Evolutionary conservation across 1,140 invertebrate species (phyloP), one percentile per base, ranked within the genome.

Genomic region (Megathymus violae): DNA sequence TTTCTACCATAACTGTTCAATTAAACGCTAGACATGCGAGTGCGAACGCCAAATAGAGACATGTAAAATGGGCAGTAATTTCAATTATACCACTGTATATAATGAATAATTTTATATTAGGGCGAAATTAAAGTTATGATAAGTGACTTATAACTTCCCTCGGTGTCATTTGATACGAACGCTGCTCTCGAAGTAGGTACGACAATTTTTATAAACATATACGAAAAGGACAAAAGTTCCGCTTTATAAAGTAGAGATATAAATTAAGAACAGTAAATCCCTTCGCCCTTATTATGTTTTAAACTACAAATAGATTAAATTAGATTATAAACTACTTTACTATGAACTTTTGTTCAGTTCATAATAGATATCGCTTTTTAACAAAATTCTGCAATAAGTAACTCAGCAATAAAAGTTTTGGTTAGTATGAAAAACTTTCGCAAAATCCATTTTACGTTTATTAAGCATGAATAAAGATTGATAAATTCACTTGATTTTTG

Each of bases 171-270:
- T 66, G 67, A n/a, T n/a, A n/a, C n/a, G n/a, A n/a, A n/a, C n/a
- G n/a, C n/a, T n/a, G n/a, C n/a, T n/a, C n/a, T n/a, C n/a, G n/a
- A n/a, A n/a, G n/a, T n/a, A n/a, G n/a, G 70, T 68, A 84, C 62
- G 76, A 75, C 62, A 71, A 68, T 38, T 67, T 60, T 59, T 68
- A 78, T 80, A 83, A 80, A 81, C 78, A 79, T 77, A 70, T 73
- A 64, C 54, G 54, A 67, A 69, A 47, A 44, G 62, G 70, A 61
- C 78, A 72, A 80, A 85, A 78, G 58, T 63, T 63, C 84, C 80
- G 82, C 79, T 76, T 79, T 75, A 67, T 74, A 74, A 70, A 71
- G 68, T 75, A 78, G 61, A 69, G 79, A 67, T 76, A 80, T 63
- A 71, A 78, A 62, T 67, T 44, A 68, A 77, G 80, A 79, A 78